A percentile compares a stretch with the other conserved stretches of the same genome.
Evolutionary conservation across 2,888 invertebrate genomes (phyloP).

Genomic region (Acholoe squamosa): DNA sequence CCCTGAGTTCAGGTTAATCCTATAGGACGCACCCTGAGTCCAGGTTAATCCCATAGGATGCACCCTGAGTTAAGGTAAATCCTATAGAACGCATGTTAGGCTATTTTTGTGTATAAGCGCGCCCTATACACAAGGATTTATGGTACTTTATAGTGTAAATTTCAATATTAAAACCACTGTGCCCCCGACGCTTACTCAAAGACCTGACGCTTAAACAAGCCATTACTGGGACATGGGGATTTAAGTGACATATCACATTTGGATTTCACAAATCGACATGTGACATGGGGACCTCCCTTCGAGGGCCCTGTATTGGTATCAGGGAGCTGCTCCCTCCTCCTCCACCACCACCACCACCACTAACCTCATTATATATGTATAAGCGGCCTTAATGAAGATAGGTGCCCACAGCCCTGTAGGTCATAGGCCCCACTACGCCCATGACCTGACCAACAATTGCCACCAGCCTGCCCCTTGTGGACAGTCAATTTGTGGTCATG

Average conservation of each 20-base stretch:
- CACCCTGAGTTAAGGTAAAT: too few species aligned
- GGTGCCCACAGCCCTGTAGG: background rate
- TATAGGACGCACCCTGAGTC: too few species aligned
- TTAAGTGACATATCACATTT: background rate
- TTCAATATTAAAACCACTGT: too few species aligned
- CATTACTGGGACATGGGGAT: background rate
- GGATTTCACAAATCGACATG: too few species aligned
- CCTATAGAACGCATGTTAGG: too few species aligned
- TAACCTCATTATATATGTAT: constrained; percentile 36
- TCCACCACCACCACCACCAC: background rate
- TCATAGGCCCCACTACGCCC: background rate
- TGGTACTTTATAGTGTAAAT: too few species aligned
- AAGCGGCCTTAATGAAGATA: constrained; percentile 28
- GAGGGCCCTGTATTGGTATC: background rate
- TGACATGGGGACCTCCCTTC: too few species aligned
- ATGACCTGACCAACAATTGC: constrained; percentile 15
- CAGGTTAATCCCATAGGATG: too few species aligned
- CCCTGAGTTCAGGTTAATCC: too few species aligned
- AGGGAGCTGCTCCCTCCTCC: background rate
- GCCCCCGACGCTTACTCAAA: too few species aligned
- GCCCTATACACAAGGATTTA: too few species aligned
- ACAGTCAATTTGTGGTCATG: background rate
- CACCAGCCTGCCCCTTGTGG: background rate
- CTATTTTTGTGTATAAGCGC: background rate
- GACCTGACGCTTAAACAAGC: background rate